Conservation (phyloP, 2,888 invertebrate genomes). For the Seira ritae region DNA sequence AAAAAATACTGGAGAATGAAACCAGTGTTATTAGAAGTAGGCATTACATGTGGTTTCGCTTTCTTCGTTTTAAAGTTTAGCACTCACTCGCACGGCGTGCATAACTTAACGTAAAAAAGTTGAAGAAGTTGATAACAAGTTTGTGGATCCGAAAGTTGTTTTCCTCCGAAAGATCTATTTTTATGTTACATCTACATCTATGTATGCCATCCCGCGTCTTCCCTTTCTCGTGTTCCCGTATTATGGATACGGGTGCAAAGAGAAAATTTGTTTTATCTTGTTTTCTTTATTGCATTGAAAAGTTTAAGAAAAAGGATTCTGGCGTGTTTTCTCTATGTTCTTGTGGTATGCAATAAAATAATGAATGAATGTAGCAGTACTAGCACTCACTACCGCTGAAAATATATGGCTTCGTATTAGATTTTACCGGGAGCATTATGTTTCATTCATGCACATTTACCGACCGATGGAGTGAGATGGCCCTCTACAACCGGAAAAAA, state of each 20-base stretch:
- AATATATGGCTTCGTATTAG: neutral
- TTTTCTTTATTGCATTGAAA: slow-evolving; percentile 6
- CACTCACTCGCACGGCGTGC: slow-evolving; percentile 8
- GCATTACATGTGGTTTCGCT: neutral
- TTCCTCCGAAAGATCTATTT: neutral
- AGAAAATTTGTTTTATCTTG: slow-evolving; percentile 7
- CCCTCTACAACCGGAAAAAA: neutral
- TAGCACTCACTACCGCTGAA: slow-evolving; percentile 11
- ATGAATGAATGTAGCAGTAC: slow-evolving; percentile 36
- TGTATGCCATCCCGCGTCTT: neutral
- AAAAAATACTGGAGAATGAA: too few relatives aligned
- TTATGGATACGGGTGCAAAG: neutral
- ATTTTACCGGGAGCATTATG: neutral
- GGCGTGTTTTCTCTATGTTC: neutral
- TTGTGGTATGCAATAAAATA: slow-evolving; percentile 42
- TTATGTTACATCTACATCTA: neutral
- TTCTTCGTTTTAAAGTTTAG: neutral
- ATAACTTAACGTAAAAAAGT: neutral
- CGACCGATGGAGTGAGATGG: neutral
- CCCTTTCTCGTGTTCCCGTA: too few relatives aligned
- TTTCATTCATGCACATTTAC: neutral
- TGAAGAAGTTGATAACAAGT: neutral
- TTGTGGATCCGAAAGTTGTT: neutral
- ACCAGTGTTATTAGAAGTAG: too few relatives aligned
- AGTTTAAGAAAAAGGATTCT: neutral